These are phyloP conservation scores for Apamea anceps DNA, from an alignment of 2,888 invertebrate genomes.

Conservation along the genomic window DNA sequence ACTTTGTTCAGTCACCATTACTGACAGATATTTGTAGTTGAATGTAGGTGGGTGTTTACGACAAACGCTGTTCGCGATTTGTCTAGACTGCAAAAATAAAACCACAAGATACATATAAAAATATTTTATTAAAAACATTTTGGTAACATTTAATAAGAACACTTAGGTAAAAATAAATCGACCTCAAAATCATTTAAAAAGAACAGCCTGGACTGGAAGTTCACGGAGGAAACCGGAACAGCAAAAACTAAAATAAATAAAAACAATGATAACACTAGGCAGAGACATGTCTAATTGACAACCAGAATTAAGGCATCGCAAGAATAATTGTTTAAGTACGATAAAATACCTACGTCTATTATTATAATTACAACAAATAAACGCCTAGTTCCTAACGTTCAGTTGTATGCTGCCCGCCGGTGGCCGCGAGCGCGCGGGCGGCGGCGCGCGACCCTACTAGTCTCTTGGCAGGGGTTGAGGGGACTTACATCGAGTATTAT, in stretches of 20 bases:
- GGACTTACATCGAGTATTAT: slow-evolving; percentile 88
- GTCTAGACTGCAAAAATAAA: slow-evolving; percentile 69
- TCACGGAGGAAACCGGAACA: slow-evolving; percentile 90
- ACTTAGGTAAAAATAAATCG: slow-evolving; percentile 91
- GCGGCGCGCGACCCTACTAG: slow-evolving; percentile 71
- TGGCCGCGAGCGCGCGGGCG: slow-evolving; percentile 64
- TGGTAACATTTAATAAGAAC: slow-evolving; percentile 92
- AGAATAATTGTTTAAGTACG: slow-evolving; percentile 91
- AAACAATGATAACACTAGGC: slow-evolving; percentile 90
- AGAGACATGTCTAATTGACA: slow-evolving; percentile 91
- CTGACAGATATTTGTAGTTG: slow-evolving; percentile 65
- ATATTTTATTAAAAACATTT: slow-evolving; percentile 92
- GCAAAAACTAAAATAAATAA: slow-evolving; percentile 89
- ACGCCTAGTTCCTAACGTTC: slow-evolving; percentile 86
- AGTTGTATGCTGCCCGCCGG: slow-evolving; percentile 72
- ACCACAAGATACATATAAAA: slow-evolving; percentile 89
- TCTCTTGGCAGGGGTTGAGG: slow-evolving; percentile 78
- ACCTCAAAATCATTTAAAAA: slow-evolving; percentile 91
- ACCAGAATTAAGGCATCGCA: slow-evolving; percentile 91
- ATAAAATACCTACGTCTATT: slow-evolving; percentile 90
- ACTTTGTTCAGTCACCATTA: slow-evolving; percentile 64
- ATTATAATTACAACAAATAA: slow-evolving; percentile 90
- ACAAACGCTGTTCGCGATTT: slow-evolving; percentile 22
- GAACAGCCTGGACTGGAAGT: slow-evolving; percentile 91
- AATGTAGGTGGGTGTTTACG: slow-evolving; percentile 55